Evolutionary conservation across 2,113 vertebrate genomes (phyloP).

Genomic region (Antechinus flavipes): DNA sequence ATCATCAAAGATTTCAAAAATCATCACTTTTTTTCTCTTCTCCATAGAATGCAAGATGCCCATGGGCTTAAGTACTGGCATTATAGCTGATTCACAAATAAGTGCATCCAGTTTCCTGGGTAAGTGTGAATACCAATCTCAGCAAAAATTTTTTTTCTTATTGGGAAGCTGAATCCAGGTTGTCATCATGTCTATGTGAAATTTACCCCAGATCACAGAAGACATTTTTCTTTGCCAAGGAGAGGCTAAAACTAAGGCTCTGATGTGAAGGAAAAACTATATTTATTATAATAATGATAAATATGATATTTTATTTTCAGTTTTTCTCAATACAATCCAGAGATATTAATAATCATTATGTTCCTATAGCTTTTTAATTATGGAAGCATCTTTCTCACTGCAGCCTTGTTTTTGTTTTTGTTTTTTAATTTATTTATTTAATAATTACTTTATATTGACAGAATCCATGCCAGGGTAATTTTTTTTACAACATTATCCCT

Average conservation of each 20-base stretch:
- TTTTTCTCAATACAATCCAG: neutral
- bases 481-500: too few relatives aligned
- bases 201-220: neutral
- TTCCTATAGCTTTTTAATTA: neutral
- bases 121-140: slow-evolving; percentile 70
- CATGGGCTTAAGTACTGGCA: slow-evolving; percentile 90
- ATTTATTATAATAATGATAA: neutral
- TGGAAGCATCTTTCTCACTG: neutral
- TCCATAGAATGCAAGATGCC: slow-evolving; percentile 89
- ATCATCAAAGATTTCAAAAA: slow-evolving; percentile 20
- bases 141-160: neutral
- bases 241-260: neutral
- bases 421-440: too few relatives aligned
- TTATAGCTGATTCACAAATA: slow-evolving; percentile 90
- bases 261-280: neutral
- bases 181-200: neutral
- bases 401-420: too few relatives aligned
- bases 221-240: neutral
- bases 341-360: neutral
- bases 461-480: too few relatives aligned
- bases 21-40: slow-evolving; percentile 17
- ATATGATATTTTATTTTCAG: neutral
- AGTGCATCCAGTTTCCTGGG: slow-evolving; percentile 86
- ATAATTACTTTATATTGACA: too few relatives aligned
- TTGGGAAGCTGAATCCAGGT: neutral